These are phyloP conservation scores for Amorpha juglandis DNA, from an alignment of 2,888 invertebrate species.

Conservation along the genomic window DNA sequence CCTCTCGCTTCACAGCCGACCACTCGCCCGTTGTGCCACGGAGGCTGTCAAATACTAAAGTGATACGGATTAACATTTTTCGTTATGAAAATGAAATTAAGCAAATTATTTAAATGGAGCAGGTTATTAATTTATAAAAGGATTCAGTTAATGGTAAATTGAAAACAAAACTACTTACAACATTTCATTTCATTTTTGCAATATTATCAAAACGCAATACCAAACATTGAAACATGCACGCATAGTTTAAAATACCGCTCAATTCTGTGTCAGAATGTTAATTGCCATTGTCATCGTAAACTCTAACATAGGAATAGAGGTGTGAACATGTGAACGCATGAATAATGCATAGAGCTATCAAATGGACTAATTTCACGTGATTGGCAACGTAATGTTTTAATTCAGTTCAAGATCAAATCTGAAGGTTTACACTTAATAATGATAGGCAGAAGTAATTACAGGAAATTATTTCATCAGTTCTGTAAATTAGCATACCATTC, in stretches of 20 bases:
- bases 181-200: conserved; percentile 1
- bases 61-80: too few species aligned
- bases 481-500: background rate
- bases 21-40: too few species aligned
- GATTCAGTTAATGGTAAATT: too few species aligned
- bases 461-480: background rate
- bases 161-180: too few species aligned
- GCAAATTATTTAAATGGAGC: too few species aligned
- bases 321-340: conserved; percentile 31
- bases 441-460: background rate
- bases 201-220: conserved; percentile 18
- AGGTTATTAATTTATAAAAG: too few species aligned
- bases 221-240: background rate
- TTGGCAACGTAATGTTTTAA: conserved; percentile 40
- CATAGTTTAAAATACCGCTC: conserved; percentile 14
- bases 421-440: conserved; percentile 43
- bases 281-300: conserved; percentile 13
- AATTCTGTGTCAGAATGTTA: conserved; percentile 19
- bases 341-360: conserved; percentile 27
- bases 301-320: conserved; percentile 10
- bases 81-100: too few species aligned
- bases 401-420: conserved; percentile 57
- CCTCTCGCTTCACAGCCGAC: too few species aligned
- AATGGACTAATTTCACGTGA: conserved; percentile 45
- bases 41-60: too few species aligned